Evolutionary conservation across 1,140 invertebrate genomes (phyloP).

Genomic region (Euschistus heros): DNA sequence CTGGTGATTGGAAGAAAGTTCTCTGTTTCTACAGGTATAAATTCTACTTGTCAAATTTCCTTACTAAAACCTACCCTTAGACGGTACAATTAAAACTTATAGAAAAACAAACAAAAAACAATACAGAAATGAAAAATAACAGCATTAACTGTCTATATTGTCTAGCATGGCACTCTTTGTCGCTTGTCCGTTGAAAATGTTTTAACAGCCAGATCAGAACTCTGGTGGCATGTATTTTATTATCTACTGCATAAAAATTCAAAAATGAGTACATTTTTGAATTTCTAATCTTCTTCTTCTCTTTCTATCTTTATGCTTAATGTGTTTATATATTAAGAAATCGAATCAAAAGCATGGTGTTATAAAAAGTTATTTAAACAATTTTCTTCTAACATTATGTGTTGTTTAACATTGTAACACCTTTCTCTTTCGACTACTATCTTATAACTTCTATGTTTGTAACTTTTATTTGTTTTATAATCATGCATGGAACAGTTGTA

Average conservation of each 20-base stretch:
- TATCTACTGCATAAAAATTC: conserved; percentile 5
- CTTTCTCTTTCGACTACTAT: conserved; percentile 7
- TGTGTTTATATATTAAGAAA: conserved; percentile 1
- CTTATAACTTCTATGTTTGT: not conserved
- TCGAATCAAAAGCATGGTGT: conserved; percentile 1
- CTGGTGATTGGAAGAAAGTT: conserved; percentile 5
- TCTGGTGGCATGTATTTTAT: conserved; percentile 24
- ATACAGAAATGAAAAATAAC: conserved; percentile 13
- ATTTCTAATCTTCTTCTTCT: not conserved
- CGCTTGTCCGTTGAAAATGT: conserved; percentile 15
- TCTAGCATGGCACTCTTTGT: conserved; percentile 26
- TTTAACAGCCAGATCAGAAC: conserved; percentile 24
- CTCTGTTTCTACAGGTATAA: conserved; percentile 11
- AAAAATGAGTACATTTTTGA: not conserved
- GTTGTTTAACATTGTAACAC: conserved; percentile 1
- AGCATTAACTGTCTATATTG: conserved; percentile 18
- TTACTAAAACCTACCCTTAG: conserved; percentile 12
- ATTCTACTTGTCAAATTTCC: conserved; percentile 1
- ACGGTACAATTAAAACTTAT: not conserved
- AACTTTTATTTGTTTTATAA: not conserved
- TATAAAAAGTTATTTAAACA: not conserved
- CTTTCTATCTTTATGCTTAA: conserved; percentile 9
- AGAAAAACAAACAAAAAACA: too few relatives aligned
- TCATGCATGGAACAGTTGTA: conserved; percentile 11
- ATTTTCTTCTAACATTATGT: not conserved